phyloP scores from a whole-genome alignment of 1,140 invertebrate species.

The Parasteatoda tepidariorum region DNA sequence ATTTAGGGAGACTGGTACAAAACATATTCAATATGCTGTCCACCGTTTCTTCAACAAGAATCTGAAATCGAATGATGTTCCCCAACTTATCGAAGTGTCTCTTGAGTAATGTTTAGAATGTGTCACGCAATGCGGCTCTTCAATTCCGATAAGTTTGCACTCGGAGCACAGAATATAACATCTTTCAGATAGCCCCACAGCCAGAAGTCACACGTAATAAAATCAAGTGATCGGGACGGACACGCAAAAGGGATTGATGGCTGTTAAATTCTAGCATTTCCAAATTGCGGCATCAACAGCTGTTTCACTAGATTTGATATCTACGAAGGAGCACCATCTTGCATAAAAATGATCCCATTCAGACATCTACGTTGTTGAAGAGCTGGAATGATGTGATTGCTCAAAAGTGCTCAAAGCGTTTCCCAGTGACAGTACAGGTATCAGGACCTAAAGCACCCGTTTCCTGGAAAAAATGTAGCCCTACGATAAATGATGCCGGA shows the following conservation, averaged over 20 bases:
- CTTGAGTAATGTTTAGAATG: not conserved
- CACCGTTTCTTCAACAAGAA: not conserved
- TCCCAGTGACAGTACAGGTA: not conserved
- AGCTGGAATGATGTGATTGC: not conserved
- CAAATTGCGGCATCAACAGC: not conserved
- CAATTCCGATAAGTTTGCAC: not conserved
- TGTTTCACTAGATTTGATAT: not conserved
- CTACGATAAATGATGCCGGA: not conserved
- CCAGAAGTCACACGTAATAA: not conserved
- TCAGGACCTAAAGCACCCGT: not conserved
- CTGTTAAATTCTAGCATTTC: too few species aligned
- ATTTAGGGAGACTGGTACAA: not conserved
- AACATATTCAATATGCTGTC: slow-evolving; percentile 1
- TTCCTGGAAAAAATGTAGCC: not conserved
- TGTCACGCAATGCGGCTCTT: not conserved
- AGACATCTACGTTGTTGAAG: not conserved
- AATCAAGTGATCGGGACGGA: not conserved
- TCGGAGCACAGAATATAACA: not conserved
- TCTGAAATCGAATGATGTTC: not conserved
- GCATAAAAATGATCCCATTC: not conserved
- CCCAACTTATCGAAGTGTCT: not conserved
- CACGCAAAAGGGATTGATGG: not conserved
- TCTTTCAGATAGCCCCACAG: not conserved
- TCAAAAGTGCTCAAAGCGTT: not conserved
- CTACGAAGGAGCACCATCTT: not conserved